Evolutionary conservation across 1,140 invertebrate species (phyloP), one percentile per base, ranked within the genome.

Genomic region (Neodiprion pinetum): DNA sequence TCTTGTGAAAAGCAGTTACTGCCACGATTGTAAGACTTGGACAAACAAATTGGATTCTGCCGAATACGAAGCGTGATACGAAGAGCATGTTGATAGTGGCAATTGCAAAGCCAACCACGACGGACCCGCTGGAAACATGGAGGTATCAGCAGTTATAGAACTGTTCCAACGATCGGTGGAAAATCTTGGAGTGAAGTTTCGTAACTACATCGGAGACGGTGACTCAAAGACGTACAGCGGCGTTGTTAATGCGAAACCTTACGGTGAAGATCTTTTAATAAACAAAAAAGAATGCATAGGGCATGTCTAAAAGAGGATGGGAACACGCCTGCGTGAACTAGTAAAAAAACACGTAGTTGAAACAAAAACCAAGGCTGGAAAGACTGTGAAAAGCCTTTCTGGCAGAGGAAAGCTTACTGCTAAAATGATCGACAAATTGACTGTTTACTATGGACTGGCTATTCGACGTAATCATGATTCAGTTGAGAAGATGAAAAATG

Each of bases 281-380:
- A 28, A 28, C 28, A 28, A 28, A 28, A 28, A 1, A 28, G 28
- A 28, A 28, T 28, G 28, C 28, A 28, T 28, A 28, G 28, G 28
- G 28, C 28, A 28, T 28, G 28, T 80, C 10, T 67, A 82, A 50
- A 81, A 82, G 69, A 73, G 78, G 68, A 82, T 81, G 77, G 76
- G 77, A 28, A 71, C 76, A 50, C 74, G 77, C 61, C 74, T 83
- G 4, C 75, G 74, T 70, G 48, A 71, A 21, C 28, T 28, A 28
- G 28, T 40, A 72, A 75, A 69, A 28, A 74, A 72, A 70, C 65
- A 48, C 53, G 72, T 14, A 70, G 75, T 68, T 10, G 48, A 28
- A 71, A 77, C 23, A 49, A 67, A 48, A 17, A 28, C 5, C 28
- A 28, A 28, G 28, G 28, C 28, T 28, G 28, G 28, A 28, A 28